A percentile compares a stretch with the other conserved stretches of the same genome.
Evolutionary conservation across 2,797 vertebrate genomes (phyloP).

Genomic region (Syndactyla subalaris): DNA sequence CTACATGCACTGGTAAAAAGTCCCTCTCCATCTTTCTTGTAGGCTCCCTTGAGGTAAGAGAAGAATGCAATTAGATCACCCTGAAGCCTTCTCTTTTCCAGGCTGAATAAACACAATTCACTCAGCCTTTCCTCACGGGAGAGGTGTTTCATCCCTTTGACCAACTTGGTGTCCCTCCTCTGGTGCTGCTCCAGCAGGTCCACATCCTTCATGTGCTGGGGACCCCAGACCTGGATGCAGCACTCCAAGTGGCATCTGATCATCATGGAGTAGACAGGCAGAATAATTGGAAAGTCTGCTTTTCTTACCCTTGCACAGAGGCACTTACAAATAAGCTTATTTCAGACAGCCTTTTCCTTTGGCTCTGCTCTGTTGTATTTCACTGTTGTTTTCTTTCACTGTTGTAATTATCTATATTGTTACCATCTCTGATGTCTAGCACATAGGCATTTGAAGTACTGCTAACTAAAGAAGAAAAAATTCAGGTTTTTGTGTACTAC

Average conservation of each 20-base stretch:
- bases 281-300: not conserved
- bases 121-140: not conserved
- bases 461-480: conserved; percentile 36
- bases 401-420: conserved; percentile 52
- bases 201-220: not conserved
- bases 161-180: not conserved
- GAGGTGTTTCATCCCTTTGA: not conserved
- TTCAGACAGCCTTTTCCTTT: conserved; percentile 29
- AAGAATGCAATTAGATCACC: not conserved
- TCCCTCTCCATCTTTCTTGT: not conserved
- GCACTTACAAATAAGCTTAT: not conserved
- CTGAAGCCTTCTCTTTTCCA: not conserved
- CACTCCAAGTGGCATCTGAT: not conserved
- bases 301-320: not conserved
- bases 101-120: not conserved
- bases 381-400: not conserved
- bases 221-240: not conserved
- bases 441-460: conserved; percentile 46
- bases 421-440: conserved; percentile 36
- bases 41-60: too few relatives aligned
- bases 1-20: not conserved
- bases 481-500: conserved; percentile 18
- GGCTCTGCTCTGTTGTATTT: conserved; percentile 13
- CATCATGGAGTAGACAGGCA: not conserved
- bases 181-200: not conserved